These are phyloP conservation scores for Leptarthrus brevirostris DNA, from an alignment of 2,888 invertebrate genomes.

Conservation along the genomic window DNA sequence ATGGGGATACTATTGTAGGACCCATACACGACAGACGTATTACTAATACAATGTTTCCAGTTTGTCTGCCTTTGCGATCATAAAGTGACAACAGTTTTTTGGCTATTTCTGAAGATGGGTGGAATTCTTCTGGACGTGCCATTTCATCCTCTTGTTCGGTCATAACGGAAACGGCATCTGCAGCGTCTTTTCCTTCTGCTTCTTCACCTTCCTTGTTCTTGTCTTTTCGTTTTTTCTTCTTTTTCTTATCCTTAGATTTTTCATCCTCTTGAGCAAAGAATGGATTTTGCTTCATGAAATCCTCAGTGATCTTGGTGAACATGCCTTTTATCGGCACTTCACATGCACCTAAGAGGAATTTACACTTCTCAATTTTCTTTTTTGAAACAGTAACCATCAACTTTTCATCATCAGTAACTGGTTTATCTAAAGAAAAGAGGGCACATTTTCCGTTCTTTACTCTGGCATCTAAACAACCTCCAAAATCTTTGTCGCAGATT, in stretches of 20 bases:
- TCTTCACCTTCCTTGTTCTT: neutral
- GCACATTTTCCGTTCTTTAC: slow-evolving; percentile 63
- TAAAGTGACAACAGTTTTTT: slow-evolving; percentile 63
- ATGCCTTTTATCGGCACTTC: slow-evolving; percentile 61
- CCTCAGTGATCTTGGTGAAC: slow-evolving; percentile 63
- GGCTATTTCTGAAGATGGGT: slow-evolving; percentile 61
- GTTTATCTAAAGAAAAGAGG: slow-evolving; percentile 62
- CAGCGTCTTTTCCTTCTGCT: neutral
- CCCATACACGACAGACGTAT: slow-evolving; percentile 65
- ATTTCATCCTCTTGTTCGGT: slow-evolving; percentile 51
- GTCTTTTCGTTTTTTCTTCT: neutral
- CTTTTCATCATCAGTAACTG: slow-evolving; percentile 61
- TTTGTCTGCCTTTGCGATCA: slow-evolving; percentile 61
- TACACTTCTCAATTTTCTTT: slow-evolving; percentile 63
- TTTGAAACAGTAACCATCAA: slow-evolving; percentile 63
- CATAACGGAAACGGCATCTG: neutral
- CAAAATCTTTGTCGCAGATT: slow-evolving; percentile 64
- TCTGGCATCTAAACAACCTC: slow-evolving; percentile 47
- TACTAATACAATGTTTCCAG: slow-evolving; percentile 63
- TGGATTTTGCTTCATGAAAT: slow-evolving; percentile 60
- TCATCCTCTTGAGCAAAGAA: slow-evolving; percentile 4
- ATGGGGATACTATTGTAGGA: slow-evolving; percentile 61
- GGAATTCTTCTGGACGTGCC: slow-evolving; percentile 60
- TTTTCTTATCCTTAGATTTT: neutral
- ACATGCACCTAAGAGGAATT: slow-evolving; percentile 63